phyloP scores from a whole-genome alignment of 37 sponge, comb jelly and placozoan genomes.

The Corticium candelabrum region DNA sequence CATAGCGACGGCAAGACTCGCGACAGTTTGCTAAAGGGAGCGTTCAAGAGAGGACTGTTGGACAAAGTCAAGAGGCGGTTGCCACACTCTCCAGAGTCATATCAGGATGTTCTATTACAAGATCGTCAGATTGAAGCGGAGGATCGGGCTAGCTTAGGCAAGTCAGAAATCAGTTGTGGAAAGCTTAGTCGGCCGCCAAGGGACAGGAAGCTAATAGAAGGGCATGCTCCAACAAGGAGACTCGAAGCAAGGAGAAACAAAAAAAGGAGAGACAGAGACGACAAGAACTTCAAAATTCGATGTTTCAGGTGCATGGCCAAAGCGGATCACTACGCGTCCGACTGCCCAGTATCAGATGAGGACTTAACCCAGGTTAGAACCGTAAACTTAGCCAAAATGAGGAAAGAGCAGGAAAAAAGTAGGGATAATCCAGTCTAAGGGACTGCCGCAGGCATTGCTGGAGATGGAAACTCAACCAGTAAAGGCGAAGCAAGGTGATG shows the following conservation, averaged over 20 bases:
- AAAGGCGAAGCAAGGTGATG: background rate
- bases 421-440: background rate
- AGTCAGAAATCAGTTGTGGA: background rate
- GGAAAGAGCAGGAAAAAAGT: background rate
- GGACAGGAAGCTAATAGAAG: too few species aligned
- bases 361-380: background rate
- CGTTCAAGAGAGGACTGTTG: background rate
- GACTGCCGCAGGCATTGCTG: background rate
- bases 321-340: slow-evolving; percentile 1
- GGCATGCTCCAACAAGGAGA: too few species aligned
- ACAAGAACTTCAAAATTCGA: too few species aligned
- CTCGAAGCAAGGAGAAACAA: too few species aligned
- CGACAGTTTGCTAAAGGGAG: background rate
- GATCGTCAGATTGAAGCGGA: background rate
- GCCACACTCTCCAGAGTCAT: background rate
- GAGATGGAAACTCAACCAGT: too few species aligned
- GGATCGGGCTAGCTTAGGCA: background rate
- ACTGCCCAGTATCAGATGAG: background rate
- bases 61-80: background rate
- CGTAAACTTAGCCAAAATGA: background rate
- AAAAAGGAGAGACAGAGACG: too few species aligned
- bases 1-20: background rate
- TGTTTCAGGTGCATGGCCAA: background rate
- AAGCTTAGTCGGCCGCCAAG: background rate
- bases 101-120: background rate